Evolutionary conservation across 2,888 invertebrate species (phyloP), one percentile per base, ranked within the genome.

Genomic region (Pachliopta kotzebuea): DNA sequence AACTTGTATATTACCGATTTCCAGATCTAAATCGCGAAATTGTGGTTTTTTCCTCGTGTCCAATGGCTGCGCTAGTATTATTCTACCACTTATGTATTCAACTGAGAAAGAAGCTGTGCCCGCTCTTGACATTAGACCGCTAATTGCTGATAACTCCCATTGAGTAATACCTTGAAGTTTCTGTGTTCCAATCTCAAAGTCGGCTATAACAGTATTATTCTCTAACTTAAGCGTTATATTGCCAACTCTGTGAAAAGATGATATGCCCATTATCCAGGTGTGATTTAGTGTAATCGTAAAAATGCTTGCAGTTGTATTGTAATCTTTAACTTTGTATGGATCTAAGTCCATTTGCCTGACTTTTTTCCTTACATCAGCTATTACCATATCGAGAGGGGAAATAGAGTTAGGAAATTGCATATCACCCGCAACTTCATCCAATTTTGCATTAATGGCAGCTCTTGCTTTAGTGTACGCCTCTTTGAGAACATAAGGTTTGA

Each of bases 321-420:
- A 95, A 79, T 96, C 95, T 4, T 94, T 93, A 14, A 97, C 80
- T 76, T 92, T 90, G 71, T 94, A 95, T 0, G 98, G 98, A 84
- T 98, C 98, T 74, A 94, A 94, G 2, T 94, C 92, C 84, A 93
- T 91, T 17, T 84, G 84, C 52, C 92, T 85, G 0, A 97, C 95
- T 76, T 94, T 93, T 71, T 94, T 95, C 14, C 97, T 92, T 0
- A 93, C 93, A 76, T 96, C 95, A 0, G 95, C 94, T 52, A 98
- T 93, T 3, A 96, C 94, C 93, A 96, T 96, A 77, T 98, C 97
- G 66, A 97, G 90, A 0, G 97, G 97, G 18, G 96, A 95, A 72
- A 97, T 96, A 0, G 97, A 97, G 80, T 97, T 97, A 0, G 97
- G 96, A 75, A 97, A 95, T 65, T 93, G 94, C 74, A 95, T 94